Conservation (phyloP, 1,140 invertebrate species). For the Pantala flavescens region DNA sequence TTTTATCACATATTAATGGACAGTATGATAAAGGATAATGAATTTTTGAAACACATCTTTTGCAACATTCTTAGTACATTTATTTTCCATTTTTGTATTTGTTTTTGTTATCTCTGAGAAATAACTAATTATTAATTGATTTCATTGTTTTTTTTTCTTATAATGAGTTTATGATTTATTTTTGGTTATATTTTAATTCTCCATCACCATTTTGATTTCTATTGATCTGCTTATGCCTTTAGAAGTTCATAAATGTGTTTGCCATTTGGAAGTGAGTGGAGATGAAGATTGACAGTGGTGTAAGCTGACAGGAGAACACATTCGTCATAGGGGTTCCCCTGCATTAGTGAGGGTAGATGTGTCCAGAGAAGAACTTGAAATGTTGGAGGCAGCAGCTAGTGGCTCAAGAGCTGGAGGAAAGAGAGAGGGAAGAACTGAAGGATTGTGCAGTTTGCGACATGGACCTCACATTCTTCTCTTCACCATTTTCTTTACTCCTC, state of each 20-base stretch:
- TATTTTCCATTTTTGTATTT: no score
- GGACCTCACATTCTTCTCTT: not conserved
- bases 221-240: not conserved
- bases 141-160: not conserved
- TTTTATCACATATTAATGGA: no score
- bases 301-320: not conserved
- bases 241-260: not conserved
- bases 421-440: not conserved
- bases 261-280: not conserved
- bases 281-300: not conserved
- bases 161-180: not conserved
- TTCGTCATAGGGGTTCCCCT: not conserved
- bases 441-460: not conserved
- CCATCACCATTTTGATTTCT: not conserved
- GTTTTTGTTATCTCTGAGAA: no score
- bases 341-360: not conserved
- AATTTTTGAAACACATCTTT: no score
- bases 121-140: no score
- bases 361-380: not conserved
- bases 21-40: no score
- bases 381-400: not conserved
- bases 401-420: not conserved
- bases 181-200: not conserved
- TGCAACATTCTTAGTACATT: no score
- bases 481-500: not conserved